phyloP scores from a whole-genome alignment of 2,797 vertebrate genomes.

The Myotis planiceps region DNA sequence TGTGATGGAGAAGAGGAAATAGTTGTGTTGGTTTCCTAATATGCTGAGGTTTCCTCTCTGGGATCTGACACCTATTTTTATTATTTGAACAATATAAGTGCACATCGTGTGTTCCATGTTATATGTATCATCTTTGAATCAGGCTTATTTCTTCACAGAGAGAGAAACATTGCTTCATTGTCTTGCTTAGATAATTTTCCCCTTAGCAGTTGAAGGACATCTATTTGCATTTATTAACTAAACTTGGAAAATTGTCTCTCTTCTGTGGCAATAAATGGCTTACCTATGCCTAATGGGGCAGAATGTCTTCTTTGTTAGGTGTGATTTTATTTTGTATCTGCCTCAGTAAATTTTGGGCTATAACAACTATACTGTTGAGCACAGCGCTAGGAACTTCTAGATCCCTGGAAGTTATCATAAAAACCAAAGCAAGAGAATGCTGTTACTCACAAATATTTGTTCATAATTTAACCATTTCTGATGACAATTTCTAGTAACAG shows the following conservation, averaged over 20 bases:
- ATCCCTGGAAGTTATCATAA: neutral
- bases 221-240: slow-evolving; percentile 58
- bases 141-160: slow-evolving; percentile 44
- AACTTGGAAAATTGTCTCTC: slow-evolving; percentile 53
- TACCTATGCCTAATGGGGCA: neutral
- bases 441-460: neutral
- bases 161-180: neutral
- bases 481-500: neutral
- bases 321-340: slow-evolving; percentile 29
- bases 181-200: slow-evolving; percentile 28
- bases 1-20: neutral
- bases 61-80: neutral
- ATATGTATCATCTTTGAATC: neutral
- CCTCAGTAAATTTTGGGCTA: slow-evolving; percentile 16
- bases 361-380: neutral
- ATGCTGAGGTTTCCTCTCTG: neutral
- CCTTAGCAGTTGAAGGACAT: slow-evolving; percentile 8
- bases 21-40: neutral
- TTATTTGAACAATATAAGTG: neutral
- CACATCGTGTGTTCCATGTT: neutral
- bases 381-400: neutral
- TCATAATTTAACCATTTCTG: neutral
- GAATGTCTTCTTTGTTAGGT: slow-evolving; percentile 22
- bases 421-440: neutral
- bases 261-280: slow-evolving; percentile 48